Conservation (phyloP, 2,888 invertebrate species). For the Parascotia fuliginaria region DNA sequence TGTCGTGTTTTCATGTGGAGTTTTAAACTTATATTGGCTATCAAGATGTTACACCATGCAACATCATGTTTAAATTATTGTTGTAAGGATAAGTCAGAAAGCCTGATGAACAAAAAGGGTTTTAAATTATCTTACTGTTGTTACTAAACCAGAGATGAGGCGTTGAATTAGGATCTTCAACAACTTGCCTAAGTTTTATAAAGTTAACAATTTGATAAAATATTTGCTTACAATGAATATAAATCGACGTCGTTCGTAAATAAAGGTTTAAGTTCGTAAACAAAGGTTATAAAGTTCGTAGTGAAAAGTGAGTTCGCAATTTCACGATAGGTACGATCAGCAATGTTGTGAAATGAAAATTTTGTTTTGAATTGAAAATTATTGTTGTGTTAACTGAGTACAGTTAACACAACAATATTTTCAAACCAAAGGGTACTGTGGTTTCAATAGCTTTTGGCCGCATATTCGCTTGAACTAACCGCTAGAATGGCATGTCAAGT, state of each 20-base stretch:
- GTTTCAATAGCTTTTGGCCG: too few relatives aligned
- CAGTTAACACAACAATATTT: constrained; percentile 22
- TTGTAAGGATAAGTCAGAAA: too few relatives aligned
- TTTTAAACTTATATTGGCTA: too few relatives aligned
- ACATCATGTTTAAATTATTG: too few relatives aligned
- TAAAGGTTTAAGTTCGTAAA: constrained; percentile 21
- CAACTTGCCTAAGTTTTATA: constrained; percentile 3
- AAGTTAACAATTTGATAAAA: constrained; percentile 5
- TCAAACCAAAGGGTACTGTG: too few relatives aligned
- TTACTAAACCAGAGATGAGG: background rate
- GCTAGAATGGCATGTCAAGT: too few relatives aligned
- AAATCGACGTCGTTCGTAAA: constrained; percentile 1
- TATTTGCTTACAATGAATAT: constrained; percentile 10
- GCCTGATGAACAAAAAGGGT: background rate
- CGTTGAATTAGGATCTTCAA: background rate
- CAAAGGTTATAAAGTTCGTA: constrained; percentile 15
- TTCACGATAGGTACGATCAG: constrained; percentile 25
- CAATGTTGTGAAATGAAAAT: constrained; percentile 28
- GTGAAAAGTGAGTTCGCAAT: constrained; percentile 32
- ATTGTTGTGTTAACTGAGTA: constrained; percentile 12
- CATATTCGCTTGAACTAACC: too few relatives aligned
- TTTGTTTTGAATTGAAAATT: constrained; percentile 30
- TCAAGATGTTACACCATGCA: too few relatives aligned
- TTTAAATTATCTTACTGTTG: too few relatives aligned
- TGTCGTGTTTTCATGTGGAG: constrained; percentile 12